Evolutionary conservation across 2,888 invertebrate genomes (phyloP).

Genomic region (Asteroscopus sphinx): DNA sequence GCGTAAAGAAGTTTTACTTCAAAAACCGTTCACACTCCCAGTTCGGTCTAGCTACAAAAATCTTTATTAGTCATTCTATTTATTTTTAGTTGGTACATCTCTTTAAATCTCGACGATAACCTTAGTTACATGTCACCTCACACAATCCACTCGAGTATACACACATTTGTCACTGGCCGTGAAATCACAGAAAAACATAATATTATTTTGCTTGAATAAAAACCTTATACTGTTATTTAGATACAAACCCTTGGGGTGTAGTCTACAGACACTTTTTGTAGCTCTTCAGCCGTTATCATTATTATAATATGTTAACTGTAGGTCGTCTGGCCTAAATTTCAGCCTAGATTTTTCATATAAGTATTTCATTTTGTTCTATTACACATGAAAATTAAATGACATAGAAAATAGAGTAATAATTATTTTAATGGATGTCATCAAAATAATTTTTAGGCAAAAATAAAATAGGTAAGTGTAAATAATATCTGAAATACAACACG

Average conservation of each 20-base stretch:
- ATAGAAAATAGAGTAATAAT: no score
- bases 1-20: no score
- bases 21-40: no score
- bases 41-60: no score
- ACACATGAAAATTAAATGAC: no score
- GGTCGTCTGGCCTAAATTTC: background rate
- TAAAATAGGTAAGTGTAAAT: no score
- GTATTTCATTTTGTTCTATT: background rate
- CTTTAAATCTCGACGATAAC: background rate
- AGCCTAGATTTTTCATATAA: slow-evolving; percentile 1
- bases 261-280: slow-evolving; percentile 22
- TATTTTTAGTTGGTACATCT: background rate
- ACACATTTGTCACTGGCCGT: slow-evolving; percentile 1
- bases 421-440: no score
- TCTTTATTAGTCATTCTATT: background rate
- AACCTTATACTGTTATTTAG: slow-evolving; percentile 11
- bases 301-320: slow-evolving; percentile 10
- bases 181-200: slow-evolving; percentile 8
- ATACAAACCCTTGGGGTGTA: slow-evolving; percentile 4
- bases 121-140: background rate
- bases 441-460: no score
- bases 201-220: background rate
- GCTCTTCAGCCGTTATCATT: background rate
- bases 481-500: no score
- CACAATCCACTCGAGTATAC: background rate